Percentiles rank a stretch among this genome's conserved stretches.
Conservation (phyloP, 2,113 vertebrate species). For the Artemisiospiza belli region DNA sequence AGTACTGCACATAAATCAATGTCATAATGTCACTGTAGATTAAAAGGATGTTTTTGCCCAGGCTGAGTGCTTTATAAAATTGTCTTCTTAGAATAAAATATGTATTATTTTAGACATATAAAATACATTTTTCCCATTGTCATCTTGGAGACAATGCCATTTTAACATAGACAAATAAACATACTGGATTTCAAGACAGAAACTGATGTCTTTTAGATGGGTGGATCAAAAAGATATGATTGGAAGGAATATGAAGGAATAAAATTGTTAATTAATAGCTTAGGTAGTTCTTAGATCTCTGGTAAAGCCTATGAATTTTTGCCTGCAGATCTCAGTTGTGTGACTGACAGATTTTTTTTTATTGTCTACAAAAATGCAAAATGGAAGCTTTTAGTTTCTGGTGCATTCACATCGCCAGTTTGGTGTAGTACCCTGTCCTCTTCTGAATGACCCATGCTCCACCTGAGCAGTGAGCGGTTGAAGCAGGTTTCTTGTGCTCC, state of each 20-base stretch:
- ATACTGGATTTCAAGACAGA: not conserved
- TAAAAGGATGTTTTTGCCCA: conserved; percentile 34
- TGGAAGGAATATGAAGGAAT: not conserved
- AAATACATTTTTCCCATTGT: not conserved
- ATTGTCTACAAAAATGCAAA: not conserved
- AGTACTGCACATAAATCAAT: conserved; percentile 61
- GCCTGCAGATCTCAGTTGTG: not conserved
- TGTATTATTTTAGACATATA: not conserved
- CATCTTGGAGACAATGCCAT: not conserved
- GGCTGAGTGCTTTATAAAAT: not conserved
- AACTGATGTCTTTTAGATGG: not conserved
- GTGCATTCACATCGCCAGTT: not conserved
- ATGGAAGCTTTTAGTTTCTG: not conserved
- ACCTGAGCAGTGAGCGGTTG: not conserved
- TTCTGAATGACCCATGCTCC: not conserved
- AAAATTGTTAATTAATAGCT: not conserved
- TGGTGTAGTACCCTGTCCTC: not conserved
- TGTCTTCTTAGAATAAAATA: conserved; percentile 17
- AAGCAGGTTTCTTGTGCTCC: not conserved
- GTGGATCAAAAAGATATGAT: not conserved
- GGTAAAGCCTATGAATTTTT: not conserved
- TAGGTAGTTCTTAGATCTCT: not conserved
- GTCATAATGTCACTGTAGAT: conserved; percentile 67
- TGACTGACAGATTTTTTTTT: not conserved
- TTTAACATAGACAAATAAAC: not conserved